phyloP scores from a whole-genome alignment of 92 coral and sea anemone genomes.

The Porites cylindrica region DNA sequence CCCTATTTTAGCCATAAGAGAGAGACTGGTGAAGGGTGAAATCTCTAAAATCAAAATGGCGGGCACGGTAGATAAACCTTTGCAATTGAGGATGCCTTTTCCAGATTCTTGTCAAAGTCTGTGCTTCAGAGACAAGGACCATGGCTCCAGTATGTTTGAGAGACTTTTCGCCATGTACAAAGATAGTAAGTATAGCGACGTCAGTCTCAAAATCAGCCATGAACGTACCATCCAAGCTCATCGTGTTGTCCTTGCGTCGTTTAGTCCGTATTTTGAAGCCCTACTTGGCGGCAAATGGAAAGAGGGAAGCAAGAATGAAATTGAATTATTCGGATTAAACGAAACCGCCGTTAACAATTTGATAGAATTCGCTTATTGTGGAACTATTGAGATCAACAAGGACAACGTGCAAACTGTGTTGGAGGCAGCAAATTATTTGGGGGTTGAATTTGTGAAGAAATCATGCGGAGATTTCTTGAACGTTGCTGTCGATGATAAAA shows the following conservation, averaged over 20 bases:
- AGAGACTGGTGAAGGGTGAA: not conserved
- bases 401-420: constrained; percentile 80
- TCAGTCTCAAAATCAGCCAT: constrained; percentile 59
- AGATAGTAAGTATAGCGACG: constrained; percentile 75
- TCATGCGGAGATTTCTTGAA: constrained; percentile 73
- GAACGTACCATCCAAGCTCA: constrained; percentile 78
- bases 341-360: constrained; percentile 59
- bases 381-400: constrained; percentile 56
- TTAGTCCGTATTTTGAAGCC: constrained; percentile 79
- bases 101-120: not conserved
- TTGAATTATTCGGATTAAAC: constrained; percentile 65
- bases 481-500: constrained; percentile 41
- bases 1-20: not conserved
- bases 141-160: not conserved
- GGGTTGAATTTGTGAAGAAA: constrained; percentile 68
- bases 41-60: not conserved
- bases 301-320: constrained; percentile 68
- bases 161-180: constrained; percentile 6
- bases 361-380: constrained; percentile 86
- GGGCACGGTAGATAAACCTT: not conserved
- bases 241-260: constrained; percentile 77
- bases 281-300: constrained; percentile 64
- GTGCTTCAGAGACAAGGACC: not conserved
- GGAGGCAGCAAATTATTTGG: constrained; percentile 81
- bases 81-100: not conserved